These are phyloP conservation scores for Chaetodon auriga DNA, from an alignment of 2,113 vertebrate species.

Conservation along the genomic window DNA sequence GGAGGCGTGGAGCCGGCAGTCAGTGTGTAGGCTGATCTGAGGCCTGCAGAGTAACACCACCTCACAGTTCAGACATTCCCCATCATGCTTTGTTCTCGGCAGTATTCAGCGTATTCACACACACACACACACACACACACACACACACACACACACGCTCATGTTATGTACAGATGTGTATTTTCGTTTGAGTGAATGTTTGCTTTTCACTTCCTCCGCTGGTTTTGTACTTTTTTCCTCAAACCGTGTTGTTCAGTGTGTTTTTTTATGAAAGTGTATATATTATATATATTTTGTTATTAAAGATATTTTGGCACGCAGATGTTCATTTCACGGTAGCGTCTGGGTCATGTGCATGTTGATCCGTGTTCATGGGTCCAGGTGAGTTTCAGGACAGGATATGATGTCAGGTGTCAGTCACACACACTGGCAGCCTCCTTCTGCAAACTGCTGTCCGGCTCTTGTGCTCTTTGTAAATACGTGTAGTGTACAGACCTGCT, in stretches of 20 bases:
- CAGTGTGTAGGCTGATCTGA: slow-evolving; percentile 44
- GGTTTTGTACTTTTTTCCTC: slow-evolving; percentile 35
- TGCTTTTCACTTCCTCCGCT: slow-evolving; percentile 2
- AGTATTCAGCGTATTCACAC: slow-evolving; percentile 61
- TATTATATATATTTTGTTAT: slow-evolving; percentile 83
- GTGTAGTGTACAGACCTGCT: slow-evolving; percentile 55
- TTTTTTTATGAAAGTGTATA: slow-evolving; percentile 71
- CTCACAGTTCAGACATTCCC: slow-evolving; percentile 42
- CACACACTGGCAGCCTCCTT: slow-evolving; percentile 44
- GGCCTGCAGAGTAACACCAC: slow-evolving; percentile 45
- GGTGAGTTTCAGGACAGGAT: slow-evolving; percentile 24
- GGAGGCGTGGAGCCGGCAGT: slow-evolving; percentile 28
- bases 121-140: slow-evolving; percentile 27
- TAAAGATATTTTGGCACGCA: slow-evolving; percentile 76
- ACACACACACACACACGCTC: slow-evolving; percentile 27
- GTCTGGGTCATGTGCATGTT: slow-evolving; percentile 46
- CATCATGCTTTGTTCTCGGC: slow-evolving; percentile 50
- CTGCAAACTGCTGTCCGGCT: slow-evolving; percentile 67
- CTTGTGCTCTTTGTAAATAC: slow-evolving; percentile 66
- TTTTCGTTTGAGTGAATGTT: slow-evolving; percentile 37
- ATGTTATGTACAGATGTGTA: slow-evolving; percentile 41
- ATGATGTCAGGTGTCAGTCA: neutral
- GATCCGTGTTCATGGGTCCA: slow-evolving; percentile 47
- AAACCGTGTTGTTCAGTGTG: slow-evolving; percentile 38
- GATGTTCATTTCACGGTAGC: slow-evolving; percentile 42